A percentile compares a stretch with the other conserved stretches of the same genome.
Conservation (phyloP, 1,140 invertebrate species). For the Drosophila nasuta region DNA sequence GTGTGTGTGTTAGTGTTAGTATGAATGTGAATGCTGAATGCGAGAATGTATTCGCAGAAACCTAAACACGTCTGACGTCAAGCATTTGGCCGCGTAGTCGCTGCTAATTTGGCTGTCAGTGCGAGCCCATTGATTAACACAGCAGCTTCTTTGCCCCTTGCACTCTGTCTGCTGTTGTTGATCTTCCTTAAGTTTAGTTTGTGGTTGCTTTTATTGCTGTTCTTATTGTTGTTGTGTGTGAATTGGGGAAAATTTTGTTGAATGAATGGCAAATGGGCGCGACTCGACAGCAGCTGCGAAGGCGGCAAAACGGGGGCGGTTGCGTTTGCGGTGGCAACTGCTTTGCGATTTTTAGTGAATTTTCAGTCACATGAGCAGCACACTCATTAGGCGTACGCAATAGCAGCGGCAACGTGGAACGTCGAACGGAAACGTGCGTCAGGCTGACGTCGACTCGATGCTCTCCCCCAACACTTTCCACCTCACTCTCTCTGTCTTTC, state of each 20-base stretch:
- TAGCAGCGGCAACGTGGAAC: conserved; percentile 16
- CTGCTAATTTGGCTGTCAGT: conserved; percentile 67
- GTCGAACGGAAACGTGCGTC: conserved; percentile 64
- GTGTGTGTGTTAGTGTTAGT: not conserved
- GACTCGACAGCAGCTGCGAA: not conserved
- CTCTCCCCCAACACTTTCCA: not conserved
- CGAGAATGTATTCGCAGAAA: conserved; percentile 26
- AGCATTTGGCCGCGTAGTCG: conserved; percentile 47
- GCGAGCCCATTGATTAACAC: conserved; percentile 61
- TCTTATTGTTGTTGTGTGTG: conserved; percentile 33
- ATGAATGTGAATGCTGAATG: not conserved
- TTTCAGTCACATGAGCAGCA: conserved; percentile 69
- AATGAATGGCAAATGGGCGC: conserved; percentile 57
- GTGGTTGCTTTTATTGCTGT: not conserved
- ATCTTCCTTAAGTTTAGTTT: too few relatives aligned
- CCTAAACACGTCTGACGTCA: conserved; percentile 57
- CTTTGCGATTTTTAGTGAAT: conserved; percentile 43
- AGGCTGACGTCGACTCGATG: conserved; percentile 31
- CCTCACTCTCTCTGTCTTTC: not conserved
- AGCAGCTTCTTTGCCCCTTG: conserved; percentile 19
- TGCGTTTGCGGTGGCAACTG: conserved; percentile 9
- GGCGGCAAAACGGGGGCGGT: not conserved
- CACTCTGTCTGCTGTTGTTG: not conserved
- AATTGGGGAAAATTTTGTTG: conserved; percentile 62
- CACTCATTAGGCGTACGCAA: conserved; percentile 51